phyloP scores from a whole-genome alignment of 2,888 invertebrate genomes.

The Nymphalis polychloros region DNA sequence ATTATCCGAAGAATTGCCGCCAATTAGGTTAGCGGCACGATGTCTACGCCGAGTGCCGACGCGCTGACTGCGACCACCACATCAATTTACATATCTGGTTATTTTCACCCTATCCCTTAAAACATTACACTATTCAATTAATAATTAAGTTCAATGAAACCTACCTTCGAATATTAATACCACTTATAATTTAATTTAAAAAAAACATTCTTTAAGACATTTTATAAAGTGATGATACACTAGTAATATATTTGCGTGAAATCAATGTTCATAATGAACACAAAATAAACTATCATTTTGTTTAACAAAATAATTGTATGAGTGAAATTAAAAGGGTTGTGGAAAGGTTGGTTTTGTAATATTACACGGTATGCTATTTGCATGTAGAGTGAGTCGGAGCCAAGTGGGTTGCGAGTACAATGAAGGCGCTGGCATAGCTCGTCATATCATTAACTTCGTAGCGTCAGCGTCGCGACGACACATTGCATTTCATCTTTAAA shows the following conservation, averaged over 20 bases:
- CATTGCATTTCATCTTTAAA: constrained; percentile 48
- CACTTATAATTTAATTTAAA: too few species aligned
- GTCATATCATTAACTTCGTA: constrained; percentile 55
- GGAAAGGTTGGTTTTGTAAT: constrained; percentile 21
- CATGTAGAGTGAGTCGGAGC: constrained; percentile 57
- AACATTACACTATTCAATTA: constrained; percentile 5
- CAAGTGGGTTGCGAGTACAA: constrained; percentile 68
- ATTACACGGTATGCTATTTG: constrained; percentile 46
- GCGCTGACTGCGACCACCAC: constrained; percentile 41
- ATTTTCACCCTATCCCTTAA: constrained; percentile 3
- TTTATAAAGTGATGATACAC: too few species aligned
- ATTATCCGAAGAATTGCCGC: constrained; percentile 65
- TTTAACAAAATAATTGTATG: neutral
- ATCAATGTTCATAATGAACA: neutral
- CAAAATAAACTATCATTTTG: neutral
- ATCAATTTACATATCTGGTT: constrained; percentile 40
- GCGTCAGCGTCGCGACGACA: constrained; percentile 47
- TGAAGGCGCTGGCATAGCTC: constrained; percentile 48
- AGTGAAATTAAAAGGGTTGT: constrained; percentile 6
- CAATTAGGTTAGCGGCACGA: constrained; percentile 75
- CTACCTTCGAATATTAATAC: too few species aligned
- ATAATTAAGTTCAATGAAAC: too few species aligned
- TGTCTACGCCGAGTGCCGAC: constrained; percentile 46
- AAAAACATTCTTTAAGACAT: too few species aligned
- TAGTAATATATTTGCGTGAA: too few species aligned